These are phyloP conservation scores for Nasua narica DNA, from an alignment of 2,797 vertebrate genomes.

Conservation along the genomic window DNA sequence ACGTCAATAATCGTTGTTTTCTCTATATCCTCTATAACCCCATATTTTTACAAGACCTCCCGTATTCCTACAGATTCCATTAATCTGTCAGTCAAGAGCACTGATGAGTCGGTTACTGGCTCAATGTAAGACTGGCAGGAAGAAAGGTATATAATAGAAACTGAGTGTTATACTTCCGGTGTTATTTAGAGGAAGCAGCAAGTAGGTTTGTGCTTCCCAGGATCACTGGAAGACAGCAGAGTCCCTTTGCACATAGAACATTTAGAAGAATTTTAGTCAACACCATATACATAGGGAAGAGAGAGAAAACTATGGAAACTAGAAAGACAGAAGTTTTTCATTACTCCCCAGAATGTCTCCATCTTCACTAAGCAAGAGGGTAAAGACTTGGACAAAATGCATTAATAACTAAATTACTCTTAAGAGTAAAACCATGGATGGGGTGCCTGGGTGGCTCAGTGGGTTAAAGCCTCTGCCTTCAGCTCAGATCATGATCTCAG, in stretches of 20 bases:
- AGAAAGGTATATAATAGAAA: no score
- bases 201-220: not conserved
- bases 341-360: not conserved
- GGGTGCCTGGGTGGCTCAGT: no score
- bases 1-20: not conserved
- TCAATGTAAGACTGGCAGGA: not conserved
- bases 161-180: accelerated
- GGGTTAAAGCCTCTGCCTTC: no score
- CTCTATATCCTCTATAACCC: not conserved
- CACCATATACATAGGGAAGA: not conserved
- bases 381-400: not conserved
- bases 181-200: not conserved
- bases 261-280: not conserved
- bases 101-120: not conserved
- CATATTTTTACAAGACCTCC: not conserved
- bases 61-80: not conserved
- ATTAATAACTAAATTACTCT: not conserved
- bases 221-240: not conserved
- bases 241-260: not conserved
- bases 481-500: no score
- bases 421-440: no score
- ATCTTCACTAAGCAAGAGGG: not conserved
- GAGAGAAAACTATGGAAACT: not conserved
- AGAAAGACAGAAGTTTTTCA: not conserved
- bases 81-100: not conserved